Evolutionary conservation across 2,797 vertebrate genomes (phyloP).

Genomic region (Danio kyathit): DNA sequence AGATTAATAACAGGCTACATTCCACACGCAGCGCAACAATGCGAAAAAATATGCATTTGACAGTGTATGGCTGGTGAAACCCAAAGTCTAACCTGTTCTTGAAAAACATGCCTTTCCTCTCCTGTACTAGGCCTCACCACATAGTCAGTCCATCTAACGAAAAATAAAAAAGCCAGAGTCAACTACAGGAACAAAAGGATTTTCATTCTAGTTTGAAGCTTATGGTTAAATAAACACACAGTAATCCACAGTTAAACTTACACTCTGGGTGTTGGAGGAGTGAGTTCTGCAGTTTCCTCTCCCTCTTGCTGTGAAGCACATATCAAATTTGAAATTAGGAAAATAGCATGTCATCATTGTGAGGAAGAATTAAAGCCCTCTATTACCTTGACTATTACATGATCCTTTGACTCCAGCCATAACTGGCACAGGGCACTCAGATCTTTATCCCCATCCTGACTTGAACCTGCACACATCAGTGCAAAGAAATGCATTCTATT

Average conservation of each 20-base stretch:
- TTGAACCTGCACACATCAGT: slow-evolving; percentile 75
- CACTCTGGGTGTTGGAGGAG: slow-evolving; percentile 89
- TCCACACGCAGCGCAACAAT: neutral
- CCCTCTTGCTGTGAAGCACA: slow-evolving; percentile 81
- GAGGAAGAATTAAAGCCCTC: neutral
- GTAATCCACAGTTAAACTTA: slow-evolving; percentile 75
- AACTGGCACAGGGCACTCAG: slow-evolving; percentile 91
- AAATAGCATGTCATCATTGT: neutral
- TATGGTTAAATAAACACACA: slow-evolving; percentile 8
- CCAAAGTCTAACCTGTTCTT: slow-evolving; percentile 89
- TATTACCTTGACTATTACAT: slow-evolving; percentile 89
- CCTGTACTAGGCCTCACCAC: slow-evolving; percentile 97
- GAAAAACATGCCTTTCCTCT: slow-evolving; percentile 95
- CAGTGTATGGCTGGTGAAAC: neutral
- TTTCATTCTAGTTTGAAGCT: neutral
- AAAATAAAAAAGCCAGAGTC: slow-evolving; percentile 44
- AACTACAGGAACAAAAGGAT: neutral
- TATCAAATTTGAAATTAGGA: neutral
- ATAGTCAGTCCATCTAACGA: slow-evolving; percentile 93
- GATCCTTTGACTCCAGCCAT: slow-evolving; percentile 97
- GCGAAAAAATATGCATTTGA: neutral
- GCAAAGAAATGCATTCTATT: neutral
- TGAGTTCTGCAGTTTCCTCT: slow-evolving; percentile 89
- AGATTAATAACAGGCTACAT: slow-evolving; percentile 10
- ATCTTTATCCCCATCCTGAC: slow-evolving; percentile 92